These are phyloP conservation scores for Clusia tigrina DNA, from an alignment of 2,888 invertebrate genomes.

Conservation along the genomic window DNA sequence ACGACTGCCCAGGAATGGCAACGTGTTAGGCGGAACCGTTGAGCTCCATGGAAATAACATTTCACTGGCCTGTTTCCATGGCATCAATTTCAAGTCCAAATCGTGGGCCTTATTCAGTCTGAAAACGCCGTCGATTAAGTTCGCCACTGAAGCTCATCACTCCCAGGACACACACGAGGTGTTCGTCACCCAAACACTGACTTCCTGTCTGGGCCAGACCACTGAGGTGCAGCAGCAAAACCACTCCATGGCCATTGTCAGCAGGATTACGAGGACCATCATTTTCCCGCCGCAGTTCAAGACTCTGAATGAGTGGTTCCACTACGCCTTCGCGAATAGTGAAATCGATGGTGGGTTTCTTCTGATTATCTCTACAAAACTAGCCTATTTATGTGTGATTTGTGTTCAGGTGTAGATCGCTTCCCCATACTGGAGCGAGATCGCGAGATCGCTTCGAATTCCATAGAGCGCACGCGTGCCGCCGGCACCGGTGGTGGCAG, in stretches of 20 bases:
- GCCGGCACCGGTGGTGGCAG: slow-evolving; percentile 58
- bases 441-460: slow-evolving; percentile 69
- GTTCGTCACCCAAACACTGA: slow-evolving; percentile 88
- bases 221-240: slow-evolving; percentile 73
- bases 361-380: background rate
- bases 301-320: slow-evolving; percentile 94
- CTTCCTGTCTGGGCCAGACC: slow-evolving; percentile 84
- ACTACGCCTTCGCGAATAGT: slow-evolving; percentile 93
- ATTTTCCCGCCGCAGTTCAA: slow-evolving; percentile 96
- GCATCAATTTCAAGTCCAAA: slow-evolving; percentile 94
- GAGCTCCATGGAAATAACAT: slow-evolving; percentile 89
- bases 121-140: slow-evolving; percentile 90
- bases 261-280: slow-evolving; percentile 88
- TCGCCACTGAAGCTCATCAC: slow-evolving; percentile 93
- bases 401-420: slow-evolving; percentile 78
- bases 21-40: slow-evolving; percentile 87
- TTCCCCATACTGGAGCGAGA: slow-evolving; percentile 90
- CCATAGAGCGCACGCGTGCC: slow-evolving; percentile 67
- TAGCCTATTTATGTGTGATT: slow-evolving; percentile 8
- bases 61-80: slow-evolving; percentile 96
- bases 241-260: slow-evolving; percentile 93
- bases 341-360: slow-evolving; percentile 93
- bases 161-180: slow-evolving; percentile 77
- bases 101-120: slow-evolving; percentile 96
- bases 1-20: slow-evolving; percentile 75